phyloP scores from a whole-genome alignment of 2,888 invertebrate genomes.

The Osedax fenrisi region DNA sequence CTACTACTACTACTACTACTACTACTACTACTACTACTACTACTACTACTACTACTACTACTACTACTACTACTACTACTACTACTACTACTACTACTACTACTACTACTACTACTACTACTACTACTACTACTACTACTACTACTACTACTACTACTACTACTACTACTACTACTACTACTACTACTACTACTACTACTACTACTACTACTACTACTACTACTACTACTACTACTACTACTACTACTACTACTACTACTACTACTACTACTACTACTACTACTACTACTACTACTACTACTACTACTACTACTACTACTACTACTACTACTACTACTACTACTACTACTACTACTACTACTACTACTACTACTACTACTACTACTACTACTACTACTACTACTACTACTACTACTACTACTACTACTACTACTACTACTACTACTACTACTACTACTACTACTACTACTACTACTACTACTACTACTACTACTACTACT shows the following conservation, averaged over 20 bases:
- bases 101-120: no score
- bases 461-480: slow-evolving; percentile 17
- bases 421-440: slow-evolving; percentile 12
- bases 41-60: slow-evolving; percentile 2
- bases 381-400: slow-evolving; percentile 14
- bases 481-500: slow-evolving; percentile 7
- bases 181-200: slow-evolving; percentile 6
- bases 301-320: slow-evolving; percentile 1
- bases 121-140: no score
- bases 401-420: neutral
- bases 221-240: neutral
- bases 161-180: no score
- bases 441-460: slow-evolving; percentile 15
- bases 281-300: neutral
- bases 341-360: slow-evolving; percentile 12
- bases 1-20: slow-evolving; percentile 13
- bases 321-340: slow-evolving; percentile 10
- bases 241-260: slow-evolving; percentile 14
- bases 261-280: slow-evolving; percentile 9
- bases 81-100: no score
- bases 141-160: no score
- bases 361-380: slow-evolving; percentile 16
- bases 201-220: slow-evolving; percentile 11
- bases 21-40: slow-evolving; percentile 15
- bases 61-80: no score